Evolutionary conservation across 2,888 invertebrate genomes (phyloP).

Genomic region (Agelastica alni): DNA sequence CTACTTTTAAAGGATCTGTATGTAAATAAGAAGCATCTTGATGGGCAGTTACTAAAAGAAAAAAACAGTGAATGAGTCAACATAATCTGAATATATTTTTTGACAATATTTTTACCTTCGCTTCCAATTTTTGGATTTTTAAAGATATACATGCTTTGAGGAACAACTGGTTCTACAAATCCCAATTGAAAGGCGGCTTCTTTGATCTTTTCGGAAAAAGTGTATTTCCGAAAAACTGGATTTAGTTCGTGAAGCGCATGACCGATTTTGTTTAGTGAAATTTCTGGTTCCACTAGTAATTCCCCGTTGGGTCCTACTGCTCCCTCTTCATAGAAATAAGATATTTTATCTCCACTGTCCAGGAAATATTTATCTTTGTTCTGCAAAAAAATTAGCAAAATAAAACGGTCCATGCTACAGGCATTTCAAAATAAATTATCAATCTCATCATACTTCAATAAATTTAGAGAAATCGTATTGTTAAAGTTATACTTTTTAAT

Average conservation of each 20-base stretch:
- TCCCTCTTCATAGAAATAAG: slow-evolving; percentile 87
- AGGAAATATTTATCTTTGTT: slow-evolving; percentile 80
- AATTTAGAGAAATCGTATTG: too few species aligned
- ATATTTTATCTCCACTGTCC: slow-evolving; percentile 88
- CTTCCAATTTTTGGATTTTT: slow-evolving; percentile 92
- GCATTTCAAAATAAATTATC: too few species aligned
- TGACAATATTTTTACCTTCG: too few species aligned
- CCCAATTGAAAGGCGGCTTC: slow-evolving; percentile 74
- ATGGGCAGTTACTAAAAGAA: slow-evolving; percentile 72
- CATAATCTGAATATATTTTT: too few species aligned
- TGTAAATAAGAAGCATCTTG: slow-evolving; percentile 89
- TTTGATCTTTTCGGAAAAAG: slow-evolving; percentile 83
- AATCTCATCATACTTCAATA: too few species aligned
- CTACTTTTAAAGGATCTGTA: slow-evolving; percentile 78
- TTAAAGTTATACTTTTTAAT: too few species aligned
- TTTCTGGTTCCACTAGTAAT: slow-evolving; percentile 66
- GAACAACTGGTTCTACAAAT: slow-evolving; percentile 78
- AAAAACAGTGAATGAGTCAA: too few species aligned
- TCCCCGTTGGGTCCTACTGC: slow-evolving; percentile 78
- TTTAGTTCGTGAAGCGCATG: slow-evolving; percentile 85
- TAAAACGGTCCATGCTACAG: too few species aligned
- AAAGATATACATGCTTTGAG: slow-evolving; percentile 98
- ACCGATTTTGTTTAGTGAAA: slow-evolving; percentile 83
- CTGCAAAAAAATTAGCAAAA: too few species aligned
- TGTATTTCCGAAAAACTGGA: slow-evolving; percentile 79